Base-by-base conservation (phyloP, 2,888 invertebrate genomes). In the Acrobeloides nanus region DNA sequence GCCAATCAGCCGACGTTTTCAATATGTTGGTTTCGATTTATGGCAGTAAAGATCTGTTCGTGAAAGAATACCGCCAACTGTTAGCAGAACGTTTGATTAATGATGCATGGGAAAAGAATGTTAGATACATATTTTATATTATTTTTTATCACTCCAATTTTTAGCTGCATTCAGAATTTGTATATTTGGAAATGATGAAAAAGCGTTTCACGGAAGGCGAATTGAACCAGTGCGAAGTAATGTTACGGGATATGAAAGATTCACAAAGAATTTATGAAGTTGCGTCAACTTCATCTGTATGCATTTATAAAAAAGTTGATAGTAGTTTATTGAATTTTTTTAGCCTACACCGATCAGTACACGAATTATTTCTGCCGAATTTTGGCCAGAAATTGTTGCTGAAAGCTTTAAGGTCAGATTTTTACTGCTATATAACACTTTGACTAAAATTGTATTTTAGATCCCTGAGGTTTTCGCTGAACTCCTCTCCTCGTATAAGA, bases 21-120 rank as follows among this genome's bases (percentile, higher is more conserved):
- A 89, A 92, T 38, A 93, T 95, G 86, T 81, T 97, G 44, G 90
- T 97, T 0, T 92, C 89, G 76, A 90, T 97, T 34, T 95, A 97
- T 75, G 95, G 95, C 12, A 93, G 92, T 69, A 92, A 92, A 75
- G 92, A 95, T 75, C 76, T 95, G 27, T 97, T 97, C 79, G 92
- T 97, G 2, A 92, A 90, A 75, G 97, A 97, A 76, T 97, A 97
- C 75, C 81, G 92, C 42, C 89, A 87, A 32, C 78, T 97, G 17
- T 78, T 97, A 59, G 92, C 93, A 0, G 92, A 95, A 72, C 80
- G 90, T 56, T 76, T 92, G 21, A 76, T 90, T 24, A 47, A 54
- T 1, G 49, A 52, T 29, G 55, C 45, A 6, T 56, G 52, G 25
- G 49, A 56, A 17, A 55, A 61, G 41, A 65, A 71, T 53, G n/a